Conservation (phyloP, 2,888 invertebrate species). For the Campoplex capitator region DNA sequence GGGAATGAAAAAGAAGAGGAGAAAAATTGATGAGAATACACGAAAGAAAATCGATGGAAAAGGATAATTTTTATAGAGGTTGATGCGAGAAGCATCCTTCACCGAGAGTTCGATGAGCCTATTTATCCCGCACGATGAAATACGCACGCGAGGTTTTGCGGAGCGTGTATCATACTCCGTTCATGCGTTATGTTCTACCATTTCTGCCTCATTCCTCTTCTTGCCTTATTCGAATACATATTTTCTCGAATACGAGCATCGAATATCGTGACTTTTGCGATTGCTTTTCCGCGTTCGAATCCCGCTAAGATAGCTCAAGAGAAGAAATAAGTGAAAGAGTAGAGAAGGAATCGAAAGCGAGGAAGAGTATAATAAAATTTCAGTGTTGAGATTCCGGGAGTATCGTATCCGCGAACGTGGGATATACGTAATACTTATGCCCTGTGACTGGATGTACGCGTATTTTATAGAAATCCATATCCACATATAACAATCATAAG, state of each 20-base stretch:
- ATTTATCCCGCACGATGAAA: slow-evolving; percentile 28
- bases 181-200: slow-evolving; percentile 10
- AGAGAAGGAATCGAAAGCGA: background rate
- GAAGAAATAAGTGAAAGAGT: slow-evolving; percentile 11
- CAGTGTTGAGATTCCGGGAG: slow-evolving; percentile 61
- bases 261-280: slow-evolving; percentile 62
- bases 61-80: slow-evolving; percentile 37
- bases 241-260: slow-evolving; percentile 45
- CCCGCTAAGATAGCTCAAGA: slow-evolving; percentile 43
- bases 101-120: slow-evolving; percentile 53
- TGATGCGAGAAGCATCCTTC: slow-evolving; percentile 32
- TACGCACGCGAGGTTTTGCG: slow-evolving; percentile 5
- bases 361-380: slow-evolving; percentile 63
- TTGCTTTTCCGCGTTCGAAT: slow-evolving; percentile 60
- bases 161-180: slow-evolving; percentile 6
- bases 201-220: slow-evolving; percentile 29
- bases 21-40: background rate
- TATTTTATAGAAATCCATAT: slow-evolving; percentile 33
- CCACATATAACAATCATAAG: slow-evolving; percentile 5
- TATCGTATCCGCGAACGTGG: slow-evolving; percentile 47
- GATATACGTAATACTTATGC: slow-evolving; percentile 9
- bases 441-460: background rate
- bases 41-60: background rate
- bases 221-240: slow-evolving; percentile 31
- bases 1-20: background rate